A percentile compares a stretch with the other conserved stretches of the same genome.
Evolutionary conservation across 2,888 invertebrate species (phyloP).

Genomic region (Chrysina gloriosa): DNA sequence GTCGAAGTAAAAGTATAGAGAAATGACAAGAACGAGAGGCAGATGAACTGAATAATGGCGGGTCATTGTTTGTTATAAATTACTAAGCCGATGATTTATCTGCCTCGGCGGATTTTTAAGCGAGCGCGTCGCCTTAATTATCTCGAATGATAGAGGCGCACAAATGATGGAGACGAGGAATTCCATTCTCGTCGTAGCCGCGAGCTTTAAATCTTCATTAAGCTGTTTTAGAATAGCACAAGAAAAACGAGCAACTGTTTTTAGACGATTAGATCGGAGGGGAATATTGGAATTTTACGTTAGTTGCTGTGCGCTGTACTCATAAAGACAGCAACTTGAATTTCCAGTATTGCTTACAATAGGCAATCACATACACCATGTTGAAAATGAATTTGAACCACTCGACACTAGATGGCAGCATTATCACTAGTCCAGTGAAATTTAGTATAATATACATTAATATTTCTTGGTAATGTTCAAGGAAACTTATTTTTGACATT

Average conservation of each 20-base stretch:
- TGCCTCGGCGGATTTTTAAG: not conserved
- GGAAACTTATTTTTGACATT: too few species aligned
- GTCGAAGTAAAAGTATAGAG: not conserved
- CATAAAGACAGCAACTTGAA: not conserved
- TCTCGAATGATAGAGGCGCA: not conserved
- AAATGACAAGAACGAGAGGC: too few species aligned
- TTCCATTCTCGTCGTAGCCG: not conserved
- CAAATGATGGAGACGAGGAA: not conserved
- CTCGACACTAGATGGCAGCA: not conserved
- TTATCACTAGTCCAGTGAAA: too few species aligned
- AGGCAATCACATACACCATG: too few species aligned
- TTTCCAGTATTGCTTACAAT: not conserved
- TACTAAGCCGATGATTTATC: not conserved
- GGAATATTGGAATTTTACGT: too few species aligned
- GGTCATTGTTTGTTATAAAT: slow-evolving; percentile 4
- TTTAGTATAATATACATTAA: too few species aligned
- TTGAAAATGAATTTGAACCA: too few species aligned
- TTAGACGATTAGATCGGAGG: too few species aligned
- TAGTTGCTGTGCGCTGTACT: too few species aligned
- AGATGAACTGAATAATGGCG: slow-evolving; percentile 7
- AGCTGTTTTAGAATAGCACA: not conserved
- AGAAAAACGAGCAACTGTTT: too few species aligned
- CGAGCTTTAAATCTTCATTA: not conserved
- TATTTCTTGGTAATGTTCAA: too few species aligned
- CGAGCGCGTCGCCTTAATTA: not conserved